Evolutionary conservation across 2,113 vertebrate genomes (phyloP).

Genomic region (Saimiri boliviensis): DNA sequence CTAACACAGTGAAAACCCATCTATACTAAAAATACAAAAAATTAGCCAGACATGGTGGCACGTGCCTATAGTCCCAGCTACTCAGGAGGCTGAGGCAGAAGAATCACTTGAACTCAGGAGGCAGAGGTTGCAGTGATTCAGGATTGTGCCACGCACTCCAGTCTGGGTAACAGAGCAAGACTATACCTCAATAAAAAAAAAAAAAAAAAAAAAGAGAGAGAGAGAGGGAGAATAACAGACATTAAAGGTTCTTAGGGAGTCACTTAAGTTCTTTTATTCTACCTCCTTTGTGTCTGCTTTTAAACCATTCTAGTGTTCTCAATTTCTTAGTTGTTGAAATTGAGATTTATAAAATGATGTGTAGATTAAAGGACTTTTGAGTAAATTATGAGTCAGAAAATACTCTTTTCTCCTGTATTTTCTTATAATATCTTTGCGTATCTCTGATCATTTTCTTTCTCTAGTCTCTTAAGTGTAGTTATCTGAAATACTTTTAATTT

Average conservation of each 20-base stretch:
- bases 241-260: background rate
- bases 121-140: too few relatives aligned
- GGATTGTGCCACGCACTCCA: too few relatives aligned
- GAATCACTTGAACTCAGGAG: too few relatives aligned
- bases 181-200: too few relatives aligned
- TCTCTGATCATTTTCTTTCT: background rate
- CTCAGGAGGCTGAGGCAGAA: too few relatives aligned
- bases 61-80: too few relatives aligned
- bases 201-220: too few relatives aligned
- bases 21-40: too few relatives aligned
- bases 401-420: background rate
- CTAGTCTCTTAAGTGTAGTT: background rate
- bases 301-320: background rate
- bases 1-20: too few relatives aligned
- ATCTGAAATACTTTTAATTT: constrained; percentile 44
- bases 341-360: background rate
- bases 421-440: background rate
- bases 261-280: background rate
- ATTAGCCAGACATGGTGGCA: rapidly evolving
- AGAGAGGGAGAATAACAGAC: background rate
- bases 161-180: too few relatives aligned
- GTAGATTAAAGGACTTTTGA: background rate
- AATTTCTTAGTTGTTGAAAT: constrained; percentile 17
- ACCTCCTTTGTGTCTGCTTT: background rate
- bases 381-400: constrained; percentile 12